These are phyloP conservation scores for Bradypodion ventrale DNA, from an alignment of 2,797 vertebrate species.

Conservation along the genomic window DNA sequence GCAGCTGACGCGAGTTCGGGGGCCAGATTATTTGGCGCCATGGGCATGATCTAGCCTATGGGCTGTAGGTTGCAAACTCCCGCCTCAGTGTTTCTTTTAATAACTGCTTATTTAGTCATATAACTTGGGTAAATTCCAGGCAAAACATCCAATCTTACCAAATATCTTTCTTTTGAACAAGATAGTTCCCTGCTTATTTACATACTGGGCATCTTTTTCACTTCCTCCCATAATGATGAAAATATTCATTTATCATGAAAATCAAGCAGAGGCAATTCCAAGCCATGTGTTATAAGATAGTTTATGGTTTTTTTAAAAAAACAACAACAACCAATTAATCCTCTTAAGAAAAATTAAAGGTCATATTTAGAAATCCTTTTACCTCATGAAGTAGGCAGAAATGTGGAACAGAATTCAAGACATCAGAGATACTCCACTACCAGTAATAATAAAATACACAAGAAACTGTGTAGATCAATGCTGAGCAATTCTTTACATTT, in stretches of 20 bases:
- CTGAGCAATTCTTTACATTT: neutral
- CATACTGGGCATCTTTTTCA: conserved; percentile 30
- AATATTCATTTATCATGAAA: conserved; percentile 25
- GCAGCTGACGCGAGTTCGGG: too few relatives aligned
- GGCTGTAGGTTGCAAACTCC: too few relatives aligned
- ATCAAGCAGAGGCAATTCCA: conserved; percentile 12
- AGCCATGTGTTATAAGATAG: conserved; percentile 27
- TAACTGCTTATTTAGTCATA: conserved; percentile 71
- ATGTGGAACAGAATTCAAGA: neutral
- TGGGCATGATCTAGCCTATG: too few relatives aligned
- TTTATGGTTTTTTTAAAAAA: neutral
- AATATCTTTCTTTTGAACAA: conserved; percentile 63
- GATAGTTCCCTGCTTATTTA: conserved; percentile 51
- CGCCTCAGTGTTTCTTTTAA: conserved; percentile 69
- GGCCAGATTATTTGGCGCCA: too few relatives aligned
- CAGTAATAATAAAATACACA: neutral
- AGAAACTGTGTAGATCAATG: neutral
- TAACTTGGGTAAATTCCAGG: conserved; percentile 68
- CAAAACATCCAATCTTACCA: conserved; percentile 65
- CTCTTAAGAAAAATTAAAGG: conserved; percentile 26
- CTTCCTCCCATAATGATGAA: neutral
- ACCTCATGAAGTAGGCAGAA: neutral
- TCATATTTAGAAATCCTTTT: conserved; percentile 24
- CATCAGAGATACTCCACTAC: neutral
- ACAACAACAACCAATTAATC: too few relatives aligned